These are phyloP conservation scores for Cyprinodon variegatus DNA, from an alignment of 2,113 vertebrate genomes.

Conservation along the genomic window DNA sequence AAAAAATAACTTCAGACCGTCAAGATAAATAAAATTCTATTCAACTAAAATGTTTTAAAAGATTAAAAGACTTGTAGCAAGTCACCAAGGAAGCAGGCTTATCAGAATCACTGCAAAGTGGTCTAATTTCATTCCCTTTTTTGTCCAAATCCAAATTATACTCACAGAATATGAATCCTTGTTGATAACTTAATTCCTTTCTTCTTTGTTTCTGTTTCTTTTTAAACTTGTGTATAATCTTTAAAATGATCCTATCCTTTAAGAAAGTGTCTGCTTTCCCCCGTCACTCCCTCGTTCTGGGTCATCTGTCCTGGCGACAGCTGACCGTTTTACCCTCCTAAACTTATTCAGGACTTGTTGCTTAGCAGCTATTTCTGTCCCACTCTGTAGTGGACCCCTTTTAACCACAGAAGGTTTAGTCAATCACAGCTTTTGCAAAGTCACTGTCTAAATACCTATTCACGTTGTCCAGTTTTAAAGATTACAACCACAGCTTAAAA, in stretches of 20 bases:
- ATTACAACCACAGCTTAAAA: conserved; percentile 6
- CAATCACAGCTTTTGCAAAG: conserved; percentile 60
- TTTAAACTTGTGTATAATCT: not conserved
- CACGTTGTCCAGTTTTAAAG: conserved; percentile 13
- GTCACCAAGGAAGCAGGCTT: no score
- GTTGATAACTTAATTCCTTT: not conserved
- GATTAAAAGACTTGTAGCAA: no score
- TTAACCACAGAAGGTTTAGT: conserved; percentile 62
- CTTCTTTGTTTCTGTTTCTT: conserved; percentile 8
- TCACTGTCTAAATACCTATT: conserved; percentile 35
- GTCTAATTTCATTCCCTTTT: not conserved
- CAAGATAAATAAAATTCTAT: not conserved
- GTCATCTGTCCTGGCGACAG: conserved; percentile 65
- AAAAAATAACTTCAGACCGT: not conserved
- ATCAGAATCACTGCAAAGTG: no score
- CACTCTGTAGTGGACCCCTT: conserved; percentile 27
- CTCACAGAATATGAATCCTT: conserved; percentile 55
- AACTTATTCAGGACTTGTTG: conserved; percentile 52
- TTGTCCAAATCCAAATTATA: conserved; percentile 37
- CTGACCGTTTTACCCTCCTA: conserved; percentile 71
- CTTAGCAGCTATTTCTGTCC: conserved; percentile 70
- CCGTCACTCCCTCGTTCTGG: conserved; percentile 20
- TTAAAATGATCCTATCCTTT: conserved; percentile 12
- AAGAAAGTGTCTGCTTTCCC: conserved; percentile 15
- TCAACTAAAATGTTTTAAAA: not conserved